These are phyloP conservation scores for Spongilla lacustris DNA, from an alignment of 37 sponge, comb jelly and placozoan genomes.

Conservation along the genomic window DNA sequence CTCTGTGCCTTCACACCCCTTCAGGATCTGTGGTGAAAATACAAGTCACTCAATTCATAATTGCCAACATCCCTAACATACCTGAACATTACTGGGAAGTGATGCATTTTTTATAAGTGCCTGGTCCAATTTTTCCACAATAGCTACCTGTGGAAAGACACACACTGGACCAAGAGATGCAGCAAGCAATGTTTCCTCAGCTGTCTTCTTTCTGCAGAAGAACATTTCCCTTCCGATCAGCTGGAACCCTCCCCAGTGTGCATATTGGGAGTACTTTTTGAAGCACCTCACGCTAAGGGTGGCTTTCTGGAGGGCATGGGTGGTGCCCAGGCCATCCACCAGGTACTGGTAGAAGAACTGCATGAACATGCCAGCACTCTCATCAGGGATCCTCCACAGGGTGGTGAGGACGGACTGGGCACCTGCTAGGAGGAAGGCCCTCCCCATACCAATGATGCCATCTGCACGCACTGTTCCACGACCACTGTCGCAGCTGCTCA, in stretches of 20 bases:
- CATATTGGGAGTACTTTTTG: slow-evolving; percentile 50
- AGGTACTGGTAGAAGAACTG: slow-evolving; percentile 76
- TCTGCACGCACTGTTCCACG: slow-evolving; percentile 59
- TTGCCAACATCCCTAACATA: neutral
- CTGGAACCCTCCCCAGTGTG: slow-evolving; percentile 82
- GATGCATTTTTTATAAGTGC: slow-evolving; percentile 8
- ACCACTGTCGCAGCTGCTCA: slow-evolving; percentile 69
- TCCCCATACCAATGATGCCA: slow-evolving; percentile 73
- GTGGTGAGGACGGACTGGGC: slow-evolving; percentile 75
- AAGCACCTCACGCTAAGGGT: slow-evolving; percentile 69
- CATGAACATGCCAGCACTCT: slow-evolving; percentile 77
- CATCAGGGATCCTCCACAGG: slow-evolving; percentile 77
- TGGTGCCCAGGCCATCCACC: slow-evolving; percentile 45
- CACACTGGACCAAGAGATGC: neutral
- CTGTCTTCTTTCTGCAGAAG: neutral
- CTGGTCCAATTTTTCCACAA: slow-evolving; percentile 15
- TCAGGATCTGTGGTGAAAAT: neutral
- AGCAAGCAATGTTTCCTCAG: slow-evolving; percentile 9
- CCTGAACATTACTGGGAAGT: slow-evolving; percentile 57
- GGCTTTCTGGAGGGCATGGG: slow-evolving; percentile 74
- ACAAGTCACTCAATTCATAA: neutral
- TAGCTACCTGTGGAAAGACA: slow-evolving; percentile 41
- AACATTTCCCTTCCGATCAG: slow-evolving; percentile 62
- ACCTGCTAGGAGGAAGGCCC: slow-evolving; percentile 80
- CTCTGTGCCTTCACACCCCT: neutral